Evolutionary conservation across 2,113 vertebrate species (phyloP).

Genomic region (Oryzias woworae): DNA sequence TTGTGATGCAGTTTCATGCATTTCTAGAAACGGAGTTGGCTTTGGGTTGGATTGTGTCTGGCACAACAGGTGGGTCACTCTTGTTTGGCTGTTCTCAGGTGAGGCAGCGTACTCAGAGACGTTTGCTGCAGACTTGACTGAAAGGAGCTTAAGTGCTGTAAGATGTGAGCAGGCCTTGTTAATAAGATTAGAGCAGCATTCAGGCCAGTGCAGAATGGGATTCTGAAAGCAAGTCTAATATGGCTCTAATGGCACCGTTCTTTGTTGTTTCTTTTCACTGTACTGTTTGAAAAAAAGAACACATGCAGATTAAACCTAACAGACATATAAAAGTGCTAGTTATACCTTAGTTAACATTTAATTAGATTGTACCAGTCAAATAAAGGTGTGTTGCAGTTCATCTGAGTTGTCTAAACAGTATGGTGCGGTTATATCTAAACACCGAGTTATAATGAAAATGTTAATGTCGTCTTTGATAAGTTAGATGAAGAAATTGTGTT

Average conservation of each 20-base stretch:
- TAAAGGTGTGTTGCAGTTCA: background rate
- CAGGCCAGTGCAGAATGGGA: slow-evolving; percentile 58
- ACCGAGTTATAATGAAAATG: no score
- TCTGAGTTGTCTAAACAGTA: background rate
- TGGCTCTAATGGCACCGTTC: slow-evolving; percentile 35
- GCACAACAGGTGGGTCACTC: slow-evolving; percentile 26
- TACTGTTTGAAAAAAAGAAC: background rate
- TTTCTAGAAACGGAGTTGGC: no score
- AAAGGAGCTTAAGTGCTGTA: slow-evolving; percentile 71
- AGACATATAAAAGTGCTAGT: slow-evolving; percentile 12
- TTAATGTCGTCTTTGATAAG: no score
- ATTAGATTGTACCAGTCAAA: no score
- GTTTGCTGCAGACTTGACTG: slow-evolving; percentile 66
- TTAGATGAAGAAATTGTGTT: no score
- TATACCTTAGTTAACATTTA: background rate
- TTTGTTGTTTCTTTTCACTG: slow-evolving; percentile 10
- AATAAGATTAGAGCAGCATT: slow-evolving; percentile 71
- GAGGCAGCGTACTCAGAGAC: slow-evolving; percentile 50
- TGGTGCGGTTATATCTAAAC: background rate
- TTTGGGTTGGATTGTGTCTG: slow-evolving; percentile 15
- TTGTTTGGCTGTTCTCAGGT: slow-evolving; percentile 36
- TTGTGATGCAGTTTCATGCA: no score
- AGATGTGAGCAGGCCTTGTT: slow-evolving; percentile 71
- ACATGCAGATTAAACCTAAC: slow-evolving; percentile 1
- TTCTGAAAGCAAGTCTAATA: slow-evolving; percentile 81